A percentile compares a stretch with the other conserved stretches of the same genome.
Evolutionary conservation across 1,140 invertebrate genomes (phyloP).

Genomic region (Coelopa frigida): DNA sequence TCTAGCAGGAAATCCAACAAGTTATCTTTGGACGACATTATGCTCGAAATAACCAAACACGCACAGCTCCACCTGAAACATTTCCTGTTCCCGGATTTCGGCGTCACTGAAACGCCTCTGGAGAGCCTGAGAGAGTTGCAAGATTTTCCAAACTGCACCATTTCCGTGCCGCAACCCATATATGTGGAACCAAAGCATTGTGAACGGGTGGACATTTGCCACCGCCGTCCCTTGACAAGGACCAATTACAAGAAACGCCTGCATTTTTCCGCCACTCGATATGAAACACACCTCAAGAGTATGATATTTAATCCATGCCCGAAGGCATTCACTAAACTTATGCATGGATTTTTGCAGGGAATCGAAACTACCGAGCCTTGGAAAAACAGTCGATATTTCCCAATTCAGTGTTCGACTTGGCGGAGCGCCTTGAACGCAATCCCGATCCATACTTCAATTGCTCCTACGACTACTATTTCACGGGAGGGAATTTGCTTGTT

Average conservation of each 20-base stretch:
- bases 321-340: not conserved
- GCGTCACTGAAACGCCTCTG: constrained; percentile 1
- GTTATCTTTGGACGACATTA: too few species aligned
- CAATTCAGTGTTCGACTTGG: constrained; percentile 7
- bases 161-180: constrained; percentile 8
- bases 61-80: too few species aligned
- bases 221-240: constrained; percentile 1
- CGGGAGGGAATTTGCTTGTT: constrained; percentile 13
- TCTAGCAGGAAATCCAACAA: too few species aligned
- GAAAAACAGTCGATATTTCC: constrained; percentile 6
- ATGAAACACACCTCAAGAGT: constrained; percentile 11
- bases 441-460: constrained; percentile 14
- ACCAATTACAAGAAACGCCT: constrained; percentile 3
- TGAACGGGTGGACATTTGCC: constrained; percentile 12
- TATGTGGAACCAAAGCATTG: constrained; percentile 4
- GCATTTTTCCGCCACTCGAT: not conserved
- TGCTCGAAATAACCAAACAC: too few species aligned
- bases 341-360: constrained; percentile 1
- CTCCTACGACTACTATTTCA: constrained; percentile 15
- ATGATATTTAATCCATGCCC: not conserved
- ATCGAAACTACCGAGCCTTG: not conserved
- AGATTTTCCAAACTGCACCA: not conserved
- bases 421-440: constrained; percentile 5
- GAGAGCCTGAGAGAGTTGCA: not conserved
- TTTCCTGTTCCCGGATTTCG: constrained; percentile 12